These are phyloP conservation scores for Apteryx mantelli DNA, from an alignment of 2,113 vertebrate species.

Conservation along the genomic window DNA sequence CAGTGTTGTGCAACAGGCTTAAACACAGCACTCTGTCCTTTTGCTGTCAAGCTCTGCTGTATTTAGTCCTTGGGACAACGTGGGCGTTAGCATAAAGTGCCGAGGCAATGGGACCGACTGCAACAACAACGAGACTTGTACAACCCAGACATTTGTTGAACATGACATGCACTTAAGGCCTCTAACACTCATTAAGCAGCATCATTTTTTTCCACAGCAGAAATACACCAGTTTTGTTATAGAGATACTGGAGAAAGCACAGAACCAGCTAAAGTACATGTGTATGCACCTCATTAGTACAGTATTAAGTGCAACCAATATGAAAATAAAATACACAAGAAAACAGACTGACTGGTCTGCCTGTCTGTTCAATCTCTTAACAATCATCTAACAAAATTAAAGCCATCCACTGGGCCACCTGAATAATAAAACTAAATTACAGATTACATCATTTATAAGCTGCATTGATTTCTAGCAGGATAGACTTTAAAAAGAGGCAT, in stretches of 20 bases:
- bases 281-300: background rate
- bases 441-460: background rate
- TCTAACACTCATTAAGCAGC: slow-evolving; percentile 75
- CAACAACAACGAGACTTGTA: background rate
- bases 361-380: background rate
- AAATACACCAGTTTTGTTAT: background rate
- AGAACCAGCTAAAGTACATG: slow-evolving; percentile 11
- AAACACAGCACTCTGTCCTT: slow-evolving; percentile 2
- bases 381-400: background rate
- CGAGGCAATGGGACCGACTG: background rate
- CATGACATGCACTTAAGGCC: slow-evolving; percentile 69
- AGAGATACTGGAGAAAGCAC: slow-evolving; percentile 23
- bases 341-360: background rate
- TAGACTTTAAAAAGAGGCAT: slow-evolving; percentile 15
- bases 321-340: background rate
- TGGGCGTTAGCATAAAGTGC: slow-evolving; percentile 4
- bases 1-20: background rate
- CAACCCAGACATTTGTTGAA: background rate
- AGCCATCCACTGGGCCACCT: background rate
- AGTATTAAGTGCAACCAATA: background rate
- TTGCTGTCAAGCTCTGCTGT: background rate
- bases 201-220: slow-evolving; percentile 44
- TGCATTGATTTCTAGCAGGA: slow-evolving; percentile 3
- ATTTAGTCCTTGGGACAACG: slow-evolving; percentile 36
- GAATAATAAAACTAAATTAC: background rate